Evolutionary conservation across 2,888 invertebrate genomes (phyloP).

Genomic region (Drosophila borborema): DNA sequence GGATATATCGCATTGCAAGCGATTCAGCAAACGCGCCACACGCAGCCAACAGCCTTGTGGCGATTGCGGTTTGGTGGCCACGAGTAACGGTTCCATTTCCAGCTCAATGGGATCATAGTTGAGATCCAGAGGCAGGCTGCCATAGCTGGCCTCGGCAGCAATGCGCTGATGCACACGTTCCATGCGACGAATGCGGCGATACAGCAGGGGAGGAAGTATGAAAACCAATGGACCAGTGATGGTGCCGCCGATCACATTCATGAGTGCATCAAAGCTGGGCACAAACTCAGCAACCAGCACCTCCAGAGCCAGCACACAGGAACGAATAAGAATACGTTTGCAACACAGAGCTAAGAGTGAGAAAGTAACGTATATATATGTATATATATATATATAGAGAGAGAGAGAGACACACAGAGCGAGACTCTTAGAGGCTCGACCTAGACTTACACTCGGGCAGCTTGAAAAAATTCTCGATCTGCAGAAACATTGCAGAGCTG

Average conservation of each 20-base stretch:
- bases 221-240: slow-evolving; percentile 94
- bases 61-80: slow-evolving; percentile 38
- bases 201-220: slow-evolving; percentile 93
- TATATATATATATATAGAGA: no score
- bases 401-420: no score
- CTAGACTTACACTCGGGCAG: slow-evolving; percentile 89
- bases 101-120: slow-evolving; percentile 79
- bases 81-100: slow-evolving; percentile 63
- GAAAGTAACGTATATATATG: not conserved
- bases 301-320: slow-evolving; percentile 89
- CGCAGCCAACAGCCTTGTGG: slow-evolving; percentile 66
- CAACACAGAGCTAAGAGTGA: slow-evolving; percentile 89
- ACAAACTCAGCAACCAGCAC: slow-evolving; percentile 93
- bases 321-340: slow-evolving; percentile 90
- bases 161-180: slow-evolving; percentile 83
- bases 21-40: slow-evolving; percentile 62
- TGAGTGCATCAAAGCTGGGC: slow-evolving; percentile 93
- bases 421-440: no score
- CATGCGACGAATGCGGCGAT: slow-evolving; percentile 88
- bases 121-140: slow-evolving; percentile 81
- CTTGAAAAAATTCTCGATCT: slow-evolving; percentile 91
- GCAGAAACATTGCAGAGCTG: slow-evolving; percentile 92
- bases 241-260: slow-evolving; percentile 94
- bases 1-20: slow-evolving; percentile 85
- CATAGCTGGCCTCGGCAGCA: slow-evolving; percentile 82